Evolutionary conservation across 1,140 invertebrate genomes (phyloP).

Genomic region (Paraescarpia echinospica): DNA sequence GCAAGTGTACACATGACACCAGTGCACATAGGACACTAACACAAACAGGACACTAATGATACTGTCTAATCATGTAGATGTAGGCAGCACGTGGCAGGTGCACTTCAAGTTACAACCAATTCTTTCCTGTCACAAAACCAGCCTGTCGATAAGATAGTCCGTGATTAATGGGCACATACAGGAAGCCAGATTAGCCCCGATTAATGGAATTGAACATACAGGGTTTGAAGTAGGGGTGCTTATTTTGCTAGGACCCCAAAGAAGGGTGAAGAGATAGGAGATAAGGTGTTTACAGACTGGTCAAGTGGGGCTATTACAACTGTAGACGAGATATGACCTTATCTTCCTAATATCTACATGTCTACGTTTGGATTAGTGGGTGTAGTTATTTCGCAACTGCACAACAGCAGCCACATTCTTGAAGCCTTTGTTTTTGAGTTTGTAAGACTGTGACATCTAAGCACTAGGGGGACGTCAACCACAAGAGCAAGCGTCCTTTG

Average conservation of each 20-base stretch:
- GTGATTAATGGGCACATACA: background rate
- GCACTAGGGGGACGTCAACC: background rate
- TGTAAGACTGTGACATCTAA: background rate
- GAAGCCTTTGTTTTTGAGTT: background rate
- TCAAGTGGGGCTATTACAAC: slow-evolving; percentile 4
- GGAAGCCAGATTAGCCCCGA: background rate
- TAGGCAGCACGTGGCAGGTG: background rate
- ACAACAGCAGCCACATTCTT: background rate
- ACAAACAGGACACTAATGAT: background rate
- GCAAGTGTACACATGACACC: too few species aligned
- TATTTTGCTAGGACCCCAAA: background rate
- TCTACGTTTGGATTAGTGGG: background rate
- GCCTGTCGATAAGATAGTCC: background rate
- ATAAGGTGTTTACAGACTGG: background rate
- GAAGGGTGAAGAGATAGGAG: background rate
- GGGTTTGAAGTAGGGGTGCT: slow-evolving; percentile 1
- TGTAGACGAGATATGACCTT: background rate
- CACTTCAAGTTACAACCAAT: background rate
- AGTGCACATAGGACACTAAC: too few species aligned
- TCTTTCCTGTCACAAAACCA: background rate
- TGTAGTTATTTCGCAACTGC: background rate
- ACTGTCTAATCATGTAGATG: background rate
- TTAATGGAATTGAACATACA: background rate
- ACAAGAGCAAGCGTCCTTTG: too few species aligned
- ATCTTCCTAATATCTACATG: background rate